Evolutionary conservation across 2,797 vertebrate genomes (phyloP).

Genomic region (Atherinosoma microstoma): DNA sequence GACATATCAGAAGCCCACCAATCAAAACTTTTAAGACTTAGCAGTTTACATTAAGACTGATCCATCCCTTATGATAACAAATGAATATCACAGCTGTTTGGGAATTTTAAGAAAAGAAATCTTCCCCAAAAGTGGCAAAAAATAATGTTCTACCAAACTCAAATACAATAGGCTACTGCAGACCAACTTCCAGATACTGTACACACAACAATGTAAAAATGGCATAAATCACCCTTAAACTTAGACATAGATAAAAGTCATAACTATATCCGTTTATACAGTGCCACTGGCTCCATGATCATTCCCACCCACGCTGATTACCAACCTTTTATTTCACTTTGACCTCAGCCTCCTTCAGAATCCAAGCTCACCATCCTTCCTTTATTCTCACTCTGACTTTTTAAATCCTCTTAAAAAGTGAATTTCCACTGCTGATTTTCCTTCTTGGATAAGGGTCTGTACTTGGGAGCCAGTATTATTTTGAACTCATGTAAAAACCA

Average conservation of each 20-base stretch:
- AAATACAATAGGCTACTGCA: slow-evolving; percentile 27
- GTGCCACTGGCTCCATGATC: slow-evolving; percentile 22
- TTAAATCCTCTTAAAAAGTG: slow-evolving; percentile 27
- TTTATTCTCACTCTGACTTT: background rate
- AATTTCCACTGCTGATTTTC: slow-evolving; percentile 18
- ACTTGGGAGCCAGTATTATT: slow-evolving; percentile 4
- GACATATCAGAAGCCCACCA: background rate
- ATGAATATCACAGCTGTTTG: slow-evolving; percentile 48
- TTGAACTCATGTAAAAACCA: slow-evolving; percentile 23
- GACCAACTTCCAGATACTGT: slow-evolving; percentile 42
- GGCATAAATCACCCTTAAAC: slow-evolving; percentile 34
- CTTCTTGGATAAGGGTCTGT: slow-evolving; percentile 13
- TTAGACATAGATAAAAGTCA: slow-evolving; percentile 42
- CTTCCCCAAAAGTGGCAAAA: slow-evolving; percentile 21
- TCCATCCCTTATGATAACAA: slow-evolving; percentile 51
- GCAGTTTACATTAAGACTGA: slow-evolving; percentile 51
- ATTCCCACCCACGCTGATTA: slow-evolving; percentile 12
- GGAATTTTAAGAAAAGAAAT: slow-evolving; percentile 31
- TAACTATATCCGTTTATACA: slow-evolving; percentile 41
- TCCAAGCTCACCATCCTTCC: background rate
- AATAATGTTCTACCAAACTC: slow-evolving; percentile 30
- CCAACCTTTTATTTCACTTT: slow-evolving; percentile 12
- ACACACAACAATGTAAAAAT: slow-evolving; percentile 47
- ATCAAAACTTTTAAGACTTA: slow-evolving; percentile 49
- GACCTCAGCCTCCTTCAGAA: slow-evolving; percentile 30